phyloP scores from a whole-genome alignment of 2,113 vertebrate genomes.

The Hepsetus odoe region DNA sequence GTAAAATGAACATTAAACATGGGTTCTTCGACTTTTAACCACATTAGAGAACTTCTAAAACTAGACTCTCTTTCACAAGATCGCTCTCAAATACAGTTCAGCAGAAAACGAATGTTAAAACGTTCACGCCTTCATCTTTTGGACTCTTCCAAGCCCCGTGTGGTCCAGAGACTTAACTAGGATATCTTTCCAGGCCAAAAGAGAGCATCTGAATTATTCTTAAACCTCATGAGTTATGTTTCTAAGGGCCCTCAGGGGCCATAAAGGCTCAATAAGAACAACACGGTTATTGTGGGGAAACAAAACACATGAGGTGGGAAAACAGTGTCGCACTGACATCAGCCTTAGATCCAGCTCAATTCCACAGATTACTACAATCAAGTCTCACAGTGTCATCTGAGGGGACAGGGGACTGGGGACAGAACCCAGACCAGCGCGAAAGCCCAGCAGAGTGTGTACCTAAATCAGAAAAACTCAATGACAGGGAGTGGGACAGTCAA shows the following conservation, averaged over 20 bases:
- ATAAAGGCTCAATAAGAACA: neutral
- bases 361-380: neutral
- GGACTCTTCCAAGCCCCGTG: neutral
- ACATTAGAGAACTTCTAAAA: too few species aligned
- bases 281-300: neutral
- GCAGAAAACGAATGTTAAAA: neutral
- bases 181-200: neutral
- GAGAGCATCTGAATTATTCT: constrained; percentile 1
- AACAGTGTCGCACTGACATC: neutral
- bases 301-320: neutral
- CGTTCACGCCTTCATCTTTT: neutral
- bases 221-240: neutral
- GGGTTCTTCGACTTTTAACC: too few species aligned
- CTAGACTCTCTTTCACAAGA: neutral
- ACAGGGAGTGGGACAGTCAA: neutral
- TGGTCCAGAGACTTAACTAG: neutral
- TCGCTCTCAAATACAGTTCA: too few species aligned
- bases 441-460: neutral
- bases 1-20: too few species aligned
- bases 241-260: neutral
- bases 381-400: neutral
- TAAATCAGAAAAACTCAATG: neutral
- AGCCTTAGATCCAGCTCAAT: neutral
- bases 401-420: neutral
- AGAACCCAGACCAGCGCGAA: neutral